These are phyloP conservation scores for Phasianus colchicus DNA, from an alignment of 2,113 vertebrate genomes.

Conservation along the genomic window DNA sequence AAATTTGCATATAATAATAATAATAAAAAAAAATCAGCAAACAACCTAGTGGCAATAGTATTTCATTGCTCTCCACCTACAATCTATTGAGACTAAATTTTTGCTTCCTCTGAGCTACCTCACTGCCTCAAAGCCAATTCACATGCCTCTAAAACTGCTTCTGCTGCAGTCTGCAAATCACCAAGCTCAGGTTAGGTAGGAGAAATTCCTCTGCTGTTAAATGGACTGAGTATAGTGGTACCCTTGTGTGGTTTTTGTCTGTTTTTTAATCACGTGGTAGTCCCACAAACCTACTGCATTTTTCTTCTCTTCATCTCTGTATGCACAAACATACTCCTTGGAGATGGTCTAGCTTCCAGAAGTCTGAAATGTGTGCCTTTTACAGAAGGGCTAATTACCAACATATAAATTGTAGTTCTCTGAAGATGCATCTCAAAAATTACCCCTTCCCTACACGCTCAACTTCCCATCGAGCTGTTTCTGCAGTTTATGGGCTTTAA, in stretches of 20 bases:
- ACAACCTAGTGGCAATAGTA: not conserved
- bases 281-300: not conserved
- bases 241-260: not conserved
- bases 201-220: slow-evolving; percentile 30
- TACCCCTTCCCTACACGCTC: not conserved
- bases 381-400: not conserved
- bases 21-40: not conserved
- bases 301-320: not conserved
- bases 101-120: slow-evolving; percentile 36
- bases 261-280: not conserved
- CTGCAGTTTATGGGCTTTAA: slow-evolving; percentile 17
- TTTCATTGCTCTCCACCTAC: not conserved
- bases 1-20: not conserved
- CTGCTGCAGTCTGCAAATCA: not conserved
- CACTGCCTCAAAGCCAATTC: not conserved
- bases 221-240: not conserved
- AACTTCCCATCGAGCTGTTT: slow-evolving; percentile 4
- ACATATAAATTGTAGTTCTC: not conserved
- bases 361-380: not conserved
- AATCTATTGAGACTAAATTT: not conserved
- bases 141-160: not conserved
- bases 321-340: not conserved
- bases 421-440: slow-evolving; percentile 18
- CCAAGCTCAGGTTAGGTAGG: not conserved
- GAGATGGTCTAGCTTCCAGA: not conserved